Base-by-base conservation (phyloP, 2,888 invertebrate species). In the Tinea semifulvella region DNA sequence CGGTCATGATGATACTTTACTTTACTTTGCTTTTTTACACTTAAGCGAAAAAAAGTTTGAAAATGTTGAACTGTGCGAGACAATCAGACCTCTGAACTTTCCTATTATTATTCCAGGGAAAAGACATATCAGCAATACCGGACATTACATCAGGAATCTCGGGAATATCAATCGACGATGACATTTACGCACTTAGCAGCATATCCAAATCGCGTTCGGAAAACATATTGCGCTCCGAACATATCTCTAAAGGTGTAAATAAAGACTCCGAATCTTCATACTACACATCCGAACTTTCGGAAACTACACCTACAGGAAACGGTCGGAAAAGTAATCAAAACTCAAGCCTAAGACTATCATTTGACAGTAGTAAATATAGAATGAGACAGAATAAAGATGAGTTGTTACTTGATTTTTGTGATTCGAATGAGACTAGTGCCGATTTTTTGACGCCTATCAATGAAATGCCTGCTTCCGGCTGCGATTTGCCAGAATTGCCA, bases 371-470 rank as follows among this genome's bases (percentile, higher is more conserved):
- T 50, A 82, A 77, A 58, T 77, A 71, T 48, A 68, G 67, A 28
- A 68, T 69, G 0, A 47, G 73, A 38, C 79, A 76, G 54, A 71
- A 76, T 11, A 73, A 58, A 36, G 79, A 75, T 7, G 80, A 79
- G 54, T 50, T 81, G 40, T 81, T 81, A 0, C 45, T 82, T 16
- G 81, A 81, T 46, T 70, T 77, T 35, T 81, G 81, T 47, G 82
- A 81, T 46, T 81, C 81, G 0, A 81, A 82, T 50, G 81, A 82
- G 53, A 82, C 82, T 0, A 81, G 80, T 50, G 81, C 82, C 0
- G 82, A 81, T 52, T 82, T 82, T 47, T 51, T 81, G 44, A 82
- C 82, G 39, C 82, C 81, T 1, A 82, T 82, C 2, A 82, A 82
- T 26, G 82, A 82, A 50, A 76, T 82, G 81, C 82, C 82, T 1